These are phyloP conservation scores for Coelinius sp. DNA, from an alignment of 2,888 invertebrate species.

Conservation along the genomic window DNA sequence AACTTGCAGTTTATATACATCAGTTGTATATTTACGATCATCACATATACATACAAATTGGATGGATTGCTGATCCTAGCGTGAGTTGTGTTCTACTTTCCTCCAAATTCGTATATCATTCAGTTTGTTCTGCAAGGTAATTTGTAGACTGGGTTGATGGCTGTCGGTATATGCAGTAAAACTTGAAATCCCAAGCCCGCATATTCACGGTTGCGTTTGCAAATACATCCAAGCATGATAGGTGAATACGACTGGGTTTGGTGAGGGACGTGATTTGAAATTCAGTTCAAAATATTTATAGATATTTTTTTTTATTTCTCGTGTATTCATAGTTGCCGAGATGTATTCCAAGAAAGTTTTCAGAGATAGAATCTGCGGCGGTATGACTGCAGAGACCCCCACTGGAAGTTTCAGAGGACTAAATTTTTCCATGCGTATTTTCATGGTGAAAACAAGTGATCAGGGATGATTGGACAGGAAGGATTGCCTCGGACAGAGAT, in stretches of 20 bases:
- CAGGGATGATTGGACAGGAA: conserved; percentile 25
- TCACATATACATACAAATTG: conserved; percentile 34
- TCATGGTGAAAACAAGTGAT: conserved; percentile 17
- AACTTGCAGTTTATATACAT: background rate
- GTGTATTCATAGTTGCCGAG: background rate
- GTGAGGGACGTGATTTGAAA: conserved; percentile 43
- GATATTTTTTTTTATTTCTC: background rate
- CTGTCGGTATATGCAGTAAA: conserved; percentile 1
- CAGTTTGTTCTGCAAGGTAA: conserved; percentile 34
- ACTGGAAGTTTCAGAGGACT: background rate
- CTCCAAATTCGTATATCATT: conserved; percentile 7
- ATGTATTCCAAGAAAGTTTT: background rate
- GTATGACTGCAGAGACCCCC: background rate
- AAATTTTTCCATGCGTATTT: background rate
- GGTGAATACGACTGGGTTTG: background rate
- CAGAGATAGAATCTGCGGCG: background rate
- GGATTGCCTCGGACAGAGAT: background rate
- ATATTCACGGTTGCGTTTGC: conserved; percentile 38
- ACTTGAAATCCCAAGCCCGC: background rate
- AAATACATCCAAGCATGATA: conserved; percentile 21
- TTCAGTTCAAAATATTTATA: background rate
- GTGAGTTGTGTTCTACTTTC: conserved; percentile 14
- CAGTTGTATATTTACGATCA: conserved; percentile 32
- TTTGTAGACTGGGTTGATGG: conserved; percentile 1
- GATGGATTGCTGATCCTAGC: conserved; percentile 46